These are phyloP conservation scores for Drosophila neutralis DNA, from an alignment of 2,888 invertebrate genomes.

Conservation along the genomic window DNA sequence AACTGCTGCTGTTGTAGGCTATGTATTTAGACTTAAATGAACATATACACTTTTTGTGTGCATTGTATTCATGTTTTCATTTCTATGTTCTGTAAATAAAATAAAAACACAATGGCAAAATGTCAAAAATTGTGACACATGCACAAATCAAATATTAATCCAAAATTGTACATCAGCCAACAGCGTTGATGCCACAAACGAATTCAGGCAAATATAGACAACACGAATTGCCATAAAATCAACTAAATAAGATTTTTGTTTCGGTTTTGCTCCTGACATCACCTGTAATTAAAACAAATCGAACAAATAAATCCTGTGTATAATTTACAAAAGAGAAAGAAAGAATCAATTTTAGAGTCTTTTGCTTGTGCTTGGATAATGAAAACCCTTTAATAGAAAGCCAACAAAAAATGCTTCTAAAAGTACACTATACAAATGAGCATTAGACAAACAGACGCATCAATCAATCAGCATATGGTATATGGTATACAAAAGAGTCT, in stretches of 20 bases:
- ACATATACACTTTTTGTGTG: background rate
- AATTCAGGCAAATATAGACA: background rate
- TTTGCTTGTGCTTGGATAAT: rapidly evolving
- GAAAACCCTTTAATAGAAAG: background rate
- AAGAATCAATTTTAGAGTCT: background rate
- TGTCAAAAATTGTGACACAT: conserved; percentile 1
- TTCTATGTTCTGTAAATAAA: background rate
- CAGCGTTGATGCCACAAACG: background rate
- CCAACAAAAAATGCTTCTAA: background rate
- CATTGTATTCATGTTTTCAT: background rate
- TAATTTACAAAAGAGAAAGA: background rate
- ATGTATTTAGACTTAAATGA: background rate
- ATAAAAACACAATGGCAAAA: background rate
- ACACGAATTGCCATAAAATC: background rate
- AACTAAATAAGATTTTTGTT: background rate
- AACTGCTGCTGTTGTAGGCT: background rate
- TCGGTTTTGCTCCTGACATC: background rate
- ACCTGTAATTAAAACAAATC: background rate
- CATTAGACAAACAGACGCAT: no score
- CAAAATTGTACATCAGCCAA: background rate
- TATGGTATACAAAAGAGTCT: no score
- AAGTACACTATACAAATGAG: background rate
- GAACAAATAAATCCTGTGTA: background rate
- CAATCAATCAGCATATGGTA: no score
- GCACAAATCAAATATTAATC: conserved; percentile 5